Base-by-base conservation (phyloP, 2,888 invertebrate species). In the Noctua janthina region DNA sequence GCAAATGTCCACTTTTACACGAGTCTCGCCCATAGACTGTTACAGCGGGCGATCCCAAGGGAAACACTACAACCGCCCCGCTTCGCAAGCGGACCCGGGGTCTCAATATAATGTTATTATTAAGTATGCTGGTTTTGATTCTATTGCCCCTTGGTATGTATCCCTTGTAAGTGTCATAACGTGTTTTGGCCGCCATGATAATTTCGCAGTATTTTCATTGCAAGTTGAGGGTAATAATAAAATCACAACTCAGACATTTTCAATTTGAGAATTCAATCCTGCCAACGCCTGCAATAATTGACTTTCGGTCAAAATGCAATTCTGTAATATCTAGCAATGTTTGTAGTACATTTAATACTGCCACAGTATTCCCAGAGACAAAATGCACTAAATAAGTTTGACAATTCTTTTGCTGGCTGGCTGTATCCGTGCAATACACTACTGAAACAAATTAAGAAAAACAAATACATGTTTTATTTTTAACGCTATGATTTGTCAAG, bases 11-110 rank as follows among this genome's bases (percentile, higher is more conserved):
- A 69, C 39, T 85, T 70, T 70, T 51, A 69, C 68, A 73, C n/a
- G 68, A 71, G n/a, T n/a, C 81, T 80, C 70, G 85, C 72, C 68
- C 15, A 74, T 54, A 74, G 74, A 64, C 56, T 20, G 64, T 71
- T 56, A 77, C 78, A 66, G 59, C 39, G 64, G 59, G 64, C 1
- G 10, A 62, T 78, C 84, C 86, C 84, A 54, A 23, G 84, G 86
- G 84, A 85, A 69, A 56, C 74, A 74, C 83, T 86, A 74, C 69
- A 87, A 83, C 84, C 70, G 70, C 79, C 83, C 79, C 82, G 70
- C 78, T 81, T 84, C 75, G 59, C 71, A 71, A 76, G 66, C 70
- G 62, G 43, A 72, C 69, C 62, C 71, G 75, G 43, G 66, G 69
- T 81, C 67, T 67, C 76, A 70, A 78, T 85, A 56, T 84, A 85